Percentiles rank a stretch among this genome's conserved stretches.
These are phyloP conservation scores for Pseudorectes ferrugineus DNA, from an alignment of 2,113 vertebrate species.

Conservation along the genomic window DNA sequence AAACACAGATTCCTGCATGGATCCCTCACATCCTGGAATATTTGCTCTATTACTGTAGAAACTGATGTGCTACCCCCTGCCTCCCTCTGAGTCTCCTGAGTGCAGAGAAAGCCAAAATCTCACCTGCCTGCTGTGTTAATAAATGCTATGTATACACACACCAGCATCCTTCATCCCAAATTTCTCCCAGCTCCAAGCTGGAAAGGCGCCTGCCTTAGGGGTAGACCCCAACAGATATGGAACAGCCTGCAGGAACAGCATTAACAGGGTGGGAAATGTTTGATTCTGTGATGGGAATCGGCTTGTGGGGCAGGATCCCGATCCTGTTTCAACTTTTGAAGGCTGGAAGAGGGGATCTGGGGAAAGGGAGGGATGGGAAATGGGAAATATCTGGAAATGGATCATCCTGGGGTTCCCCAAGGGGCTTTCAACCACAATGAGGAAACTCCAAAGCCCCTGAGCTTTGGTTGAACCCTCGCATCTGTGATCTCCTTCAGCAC, in stretches of 20 bases:
- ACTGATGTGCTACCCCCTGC: not conserved
- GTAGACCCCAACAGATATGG: accelerated
- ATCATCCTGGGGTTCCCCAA: not conserved
- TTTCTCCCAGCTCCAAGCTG: not conserved
- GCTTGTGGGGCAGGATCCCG: accelerated
- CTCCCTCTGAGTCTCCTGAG: not conserved
- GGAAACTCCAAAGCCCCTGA: not conserved
- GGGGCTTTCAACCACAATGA: not conserved
- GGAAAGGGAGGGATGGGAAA: not conserved
- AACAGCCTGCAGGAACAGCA: not conserved
- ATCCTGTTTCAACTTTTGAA: not conserved
- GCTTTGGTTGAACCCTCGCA: not conserved
- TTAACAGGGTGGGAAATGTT: not conserved
- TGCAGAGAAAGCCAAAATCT: not conserved
- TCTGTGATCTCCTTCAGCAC: not conserved
- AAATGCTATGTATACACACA: not conserved
- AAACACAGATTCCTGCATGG: not conserved
- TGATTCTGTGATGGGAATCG: not conserved
- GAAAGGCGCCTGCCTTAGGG: not conserved
- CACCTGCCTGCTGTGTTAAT: not conserved
- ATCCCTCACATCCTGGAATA: not conserved
- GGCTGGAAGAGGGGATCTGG: not conserved
- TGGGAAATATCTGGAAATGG: not conserved
- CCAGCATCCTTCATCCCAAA: not conserved
- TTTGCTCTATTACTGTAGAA: not conserved